Base-by-base conservation (phyloP, 2,113 vertebrate genomes). In the Daphoenositta chrysoptera region DNA sequence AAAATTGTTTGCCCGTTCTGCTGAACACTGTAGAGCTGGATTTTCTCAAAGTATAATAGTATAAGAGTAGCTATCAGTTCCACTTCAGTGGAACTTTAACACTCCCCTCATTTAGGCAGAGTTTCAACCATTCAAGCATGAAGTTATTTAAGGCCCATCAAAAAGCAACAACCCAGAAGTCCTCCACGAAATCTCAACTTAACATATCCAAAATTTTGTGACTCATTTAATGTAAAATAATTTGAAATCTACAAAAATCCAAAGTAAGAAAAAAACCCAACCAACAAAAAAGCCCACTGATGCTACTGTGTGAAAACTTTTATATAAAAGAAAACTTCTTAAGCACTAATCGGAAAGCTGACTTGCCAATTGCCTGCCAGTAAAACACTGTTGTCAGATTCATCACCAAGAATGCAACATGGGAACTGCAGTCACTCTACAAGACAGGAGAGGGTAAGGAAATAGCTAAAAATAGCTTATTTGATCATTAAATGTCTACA, bases 281-380 rank as follows among this genome's bases (percentile, higher is more conserved):
- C 9, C 27, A 69, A n/a, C 9, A 58, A 42, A n/a, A 13, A 4
- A 0, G 2, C 4, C 4, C 21, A 45, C 11, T 9, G 13, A 30
- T 35, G 1, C 60, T 77, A 64, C 6, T 42, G 11, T 30, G 8
- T 18, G 15, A 81, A 77, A 21, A 54, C 15, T 33, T 33, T 64
- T 3, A 9, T 20, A 50, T 24, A 54, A 42, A 80, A 63, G 3
- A 72, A 64, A 54, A 24, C 2, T 31, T 30, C 27, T 37, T 63
- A 78, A 45, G 13, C 2, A 2, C 7, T 48, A 19, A 40, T 58
- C 28, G 68, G 44, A 77, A 72, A 68, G 3, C 9, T 1, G 0
- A 53, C 21, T 71, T 92, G 4, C 16, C 35, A 54, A 13, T 33
- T 70, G 9, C 31, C 27, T 80, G 11, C 6, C 27, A 68, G 13